Evolutionary conservation across 2,797 vertebrate genomes (phyloP), one percentile per base, ranked within the genome.

Genomic region (Microtus californicus): DNA sequence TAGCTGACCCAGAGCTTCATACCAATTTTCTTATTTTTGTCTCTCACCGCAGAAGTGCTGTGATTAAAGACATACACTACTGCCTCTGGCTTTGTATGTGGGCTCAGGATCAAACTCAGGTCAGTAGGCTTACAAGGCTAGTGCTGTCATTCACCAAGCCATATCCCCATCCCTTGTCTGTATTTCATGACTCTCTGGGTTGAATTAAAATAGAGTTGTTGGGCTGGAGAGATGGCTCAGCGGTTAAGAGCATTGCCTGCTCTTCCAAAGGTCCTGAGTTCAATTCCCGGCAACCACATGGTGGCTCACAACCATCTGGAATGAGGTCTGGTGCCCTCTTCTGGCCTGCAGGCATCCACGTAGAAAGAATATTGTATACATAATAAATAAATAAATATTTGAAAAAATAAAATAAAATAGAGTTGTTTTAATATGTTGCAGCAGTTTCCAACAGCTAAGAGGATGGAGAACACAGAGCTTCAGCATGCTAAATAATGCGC

Each of bases 191-290:
- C 61, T 65, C 43, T 95, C 31, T 71, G 37, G 63, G 77, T 56
- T 85, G 9, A 48, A 59, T 51, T 71, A 92, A 95, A 94, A 79
- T 79, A 19, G 77, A 91, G 45, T 86, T 25, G 87, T 54, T 91
- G 40, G 40, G 40, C 40, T 40, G 40, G 40, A 4, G 40, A 40
- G 40, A 40, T 40, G 40, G 40, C 40, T 40, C 40, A 40, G 40
- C 4, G 40, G 40, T 40, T 40, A 40, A 40, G 40, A 40, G 40
- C 40, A 40, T 4, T 40, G 40, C 2, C 40, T 40, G 40, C 40
- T 40, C 40, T 40, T 40, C 40, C 40, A 40, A 4, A 40, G 40
- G 40, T 2, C 40, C 40, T 40, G 40, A 4, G 40, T 40, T 40
- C 40, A 40, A 40, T 40, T 40, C 40, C 40, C 40, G 4, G 40